These are phyloP conservation scores for Drosophila nasuta DNA, from an alignment of 1,140 invertebrate genomes.

Conservation along the genomic window DNA sequence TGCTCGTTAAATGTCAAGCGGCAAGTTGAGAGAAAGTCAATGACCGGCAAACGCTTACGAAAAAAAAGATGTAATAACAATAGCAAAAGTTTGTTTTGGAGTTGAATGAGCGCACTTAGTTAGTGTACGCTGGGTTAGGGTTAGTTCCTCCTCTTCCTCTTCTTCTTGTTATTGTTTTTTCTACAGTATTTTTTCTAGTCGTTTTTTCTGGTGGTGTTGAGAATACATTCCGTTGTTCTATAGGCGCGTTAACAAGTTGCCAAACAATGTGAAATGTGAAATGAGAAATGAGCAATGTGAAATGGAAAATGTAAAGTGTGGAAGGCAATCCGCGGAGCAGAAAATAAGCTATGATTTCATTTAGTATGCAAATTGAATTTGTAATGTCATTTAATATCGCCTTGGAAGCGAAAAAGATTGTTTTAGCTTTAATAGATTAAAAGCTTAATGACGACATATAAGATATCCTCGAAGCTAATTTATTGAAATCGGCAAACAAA, in stretches of 20 bases:
- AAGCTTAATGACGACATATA: neutral
- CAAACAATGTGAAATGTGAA: slow-evolving; percentile 31
- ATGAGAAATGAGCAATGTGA: slow-evolving; percentile 10
- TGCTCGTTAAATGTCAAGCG: slow-evolving; percentile 75
- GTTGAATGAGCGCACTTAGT: slow-evolving; percentile 78
- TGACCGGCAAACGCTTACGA: slow-evolving; percentile 54
- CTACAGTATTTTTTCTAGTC: neutral
- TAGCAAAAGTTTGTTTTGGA: slow-evolving; percentile 77
- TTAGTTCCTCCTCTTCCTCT: slow-evolving; percentile 9
- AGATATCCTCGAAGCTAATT: neutral
- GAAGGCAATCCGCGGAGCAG: slow-evolving; percentile 13
- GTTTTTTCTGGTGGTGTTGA: slow-evolving; percentile 36
- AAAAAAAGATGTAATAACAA: slow-evolving; percentile 74
- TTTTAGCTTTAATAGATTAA: neutral
- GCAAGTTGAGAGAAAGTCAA: slow-evolving; percentile 77
- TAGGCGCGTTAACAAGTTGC: slow-evolving; percentile 48
- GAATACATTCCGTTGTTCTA: slow-evolving; percentile 41
- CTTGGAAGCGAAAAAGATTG: slow-evolving; percentile 10
- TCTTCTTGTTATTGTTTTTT: slow-evolving; percentile 41
- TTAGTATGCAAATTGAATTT: slow-evolving; percentile 36
- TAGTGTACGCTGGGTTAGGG: slow-evolving; percentile 56
- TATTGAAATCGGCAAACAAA: no score
- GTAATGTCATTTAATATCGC: neutral
- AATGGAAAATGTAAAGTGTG: slow-evolving; percentile 15
- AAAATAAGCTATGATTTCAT: slow-evolving; percentile 43